Base-by-base conservation (phyloP, 1,140 invertebrate species). In the Drosophila busckii region DNA sequence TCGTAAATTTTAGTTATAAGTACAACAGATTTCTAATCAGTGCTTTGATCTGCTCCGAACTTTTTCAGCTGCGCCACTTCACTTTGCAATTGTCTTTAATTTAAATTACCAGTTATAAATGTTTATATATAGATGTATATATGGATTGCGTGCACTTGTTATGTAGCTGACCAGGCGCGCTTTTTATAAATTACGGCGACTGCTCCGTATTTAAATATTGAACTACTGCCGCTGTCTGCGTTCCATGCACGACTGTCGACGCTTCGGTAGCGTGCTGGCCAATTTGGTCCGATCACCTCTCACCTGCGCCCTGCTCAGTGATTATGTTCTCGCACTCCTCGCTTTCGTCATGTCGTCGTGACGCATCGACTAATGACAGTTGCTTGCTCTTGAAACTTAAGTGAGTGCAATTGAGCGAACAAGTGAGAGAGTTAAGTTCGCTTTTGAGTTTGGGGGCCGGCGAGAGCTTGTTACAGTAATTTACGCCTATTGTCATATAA, bases 1-100 rank as follows among this genome's bases (percentile, higher is more conserved):
- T n/a, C n/a, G n/a, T n/a, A n/a, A n/a, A n/a, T n/a, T n/a, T n/a
- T n/a, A n/a, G n/a, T n/a, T n/a, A n/a, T n/a, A n/a, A n/a, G 34
- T 32, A 48, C 10, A 48, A 58, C 7, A n/a, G 12, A 29, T 25
- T 12, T 10, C 13, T 32, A 25, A n/a, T n/a, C n/a, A n/a, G n/a
- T n/a, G 26, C 28, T 42, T 20, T 29, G 13, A 12, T 6, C 6
- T 10, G 15, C 2, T 13, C 13, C 15, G 9, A 16, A 25, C 15
- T 53, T 49, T 48, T 45, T 15, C 35, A 19, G 17, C 10, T 7
- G 29, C 19, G 9, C 45, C 68, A 71, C 73, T 67, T 80, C 44
- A 73, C 69, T 75, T 73, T 69, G 65, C 73, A 80, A 80, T 80
- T 80, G 75, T 73, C 55, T 82, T 73, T 60, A 80, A 80, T 80